Evolutionary conservation across 1,140 invertebrate genomes (phyloP).

Genomic region (Marisa cornuarietis): DNA sequence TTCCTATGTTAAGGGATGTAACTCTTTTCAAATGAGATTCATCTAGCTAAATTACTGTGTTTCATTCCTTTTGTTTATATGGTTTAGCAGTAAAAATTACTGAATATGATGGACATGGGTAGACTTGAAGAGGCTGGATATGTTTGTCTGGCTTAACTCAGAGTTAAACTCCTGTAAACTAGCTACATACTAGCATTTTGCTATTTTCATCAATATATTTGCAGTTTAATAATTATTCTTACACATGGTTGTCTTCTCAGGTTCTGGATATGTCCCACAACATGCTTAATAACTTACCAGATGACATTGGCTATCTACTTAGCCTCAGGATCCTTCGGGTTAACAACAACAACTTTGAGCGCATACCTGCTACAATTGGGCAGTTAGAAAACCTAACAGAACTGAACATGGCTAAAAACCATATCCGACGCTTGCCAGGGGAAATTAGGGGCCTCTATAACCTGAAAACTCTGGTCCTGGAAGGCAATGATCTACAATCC

Average conservation of each 20-base stretch:
- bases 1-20: too few relatives aligned
- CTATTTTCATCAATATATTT: not conserved
- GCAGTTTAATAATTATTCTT: not conserved
- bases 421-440: slow-evolving; percentile 49
- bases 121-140: too few relatives aligned
- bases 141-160: too few relatives aligned
- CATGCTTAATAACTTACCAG: slow-evolving; percentile 50
- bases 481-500: slow-evolving; percentile 53
- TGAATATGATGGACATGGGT: too few relatives aligned
- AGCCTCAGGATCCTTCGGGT: slow-evolving; percentile 54
- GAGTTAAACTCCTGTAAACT: too few relatives aligned
- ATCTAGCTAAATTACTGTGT: too few relatives aligned
- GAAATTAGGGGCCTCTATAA: slow-evolving; percentile 52
- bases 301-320: slow-evolving; percentile 53
- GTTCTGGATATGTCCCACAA: slow-evolving; percentile 63
- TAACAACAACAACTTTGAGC: slow-evolving; percentile 55
- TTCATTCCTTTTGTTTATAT: too few relatives aligned
- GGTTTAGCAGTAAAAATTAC: too few relatives aligned
- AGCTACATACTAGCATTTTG: too few relatives aligned
- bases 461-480: slow-evolving; percentile 48
- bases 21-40: too few relatives aligned
- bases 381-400: slow-evolving; percentile 49
- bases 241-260: not conserved
- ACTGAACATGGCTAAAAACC: slow-evolving; percentile 53
- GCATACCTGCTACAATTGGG: slow-evolving; percentile 53